A percentile compares a stretch with the other conserved stretches of the same genome.
Evolutionary conservation across 2,888 invertebrate species (phyloP).

Genomic region (Eupithecia insigniata): DNA sequence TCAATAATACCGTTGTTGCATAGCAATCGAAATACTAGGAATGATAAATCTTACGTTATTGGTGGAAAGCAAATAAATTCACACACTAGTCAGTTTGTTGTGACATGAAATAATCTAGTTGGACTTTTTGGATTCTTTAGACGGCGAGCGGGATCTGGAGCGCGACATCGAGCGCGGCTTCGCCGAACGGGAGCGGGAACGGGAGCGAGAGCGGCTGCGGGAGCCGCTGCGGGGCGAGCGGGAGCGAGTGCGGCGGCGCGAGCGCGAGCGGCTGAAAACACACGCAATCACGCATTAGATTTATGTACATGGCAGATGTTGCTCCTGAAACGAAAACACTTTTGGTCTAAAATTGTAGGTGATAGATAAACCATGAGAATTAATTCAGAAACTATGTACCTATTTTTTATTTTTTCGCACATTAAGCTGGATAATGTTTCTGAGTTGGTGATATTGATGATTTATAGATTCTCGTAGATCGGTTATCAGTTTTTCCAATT

Average conservation of each 20-base stretch:
- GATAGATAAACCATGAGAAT: neutral
- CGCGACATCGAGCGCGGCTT: constrained; percentile 80
- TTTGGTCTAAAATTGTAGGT: neutral
- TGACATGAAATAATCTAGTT: constrained; percentile 55
- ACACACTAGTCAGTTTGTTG: constrained; percentile 43
- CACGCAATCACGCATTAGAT: constrained; percentile 39
- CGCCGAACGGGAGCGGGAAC: constrained; percentile 79
- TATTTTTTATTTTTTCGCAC: neutral
- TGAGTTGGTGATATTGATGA: neutral
- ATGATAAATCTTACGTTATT: constrained; percentile 62
- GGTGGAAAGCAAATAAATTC: constrained; percentile 48
- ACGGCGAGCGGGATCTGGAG: constrained; percentile 78
- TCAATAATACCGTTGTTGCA: constrained; percentile 64
- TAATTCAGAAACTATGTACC: neutral
- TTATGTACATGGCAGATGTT: neutral
- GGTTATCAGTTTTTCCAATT: neutral
- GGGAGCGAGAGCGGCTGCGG: constrained; percentile 80
- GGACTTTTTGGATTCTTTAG: constrained; percentile 81
- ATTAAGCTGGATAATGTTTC: neutral
- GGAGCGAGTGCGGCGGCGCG: constrained; percentile 86
- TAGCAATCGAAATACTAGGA: constrained; percentile 66
- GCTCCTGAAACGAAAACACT: constrained; percentile 13
- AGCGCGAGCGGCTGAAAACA: constrained; percentile 84
- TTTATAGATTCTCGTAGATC: neutral
- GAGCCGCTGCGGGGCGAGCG: constrained; percentile 82